Conservation (phyloP, 2,797 vertebrate genomes). For the Mus minutoides region DNA sequence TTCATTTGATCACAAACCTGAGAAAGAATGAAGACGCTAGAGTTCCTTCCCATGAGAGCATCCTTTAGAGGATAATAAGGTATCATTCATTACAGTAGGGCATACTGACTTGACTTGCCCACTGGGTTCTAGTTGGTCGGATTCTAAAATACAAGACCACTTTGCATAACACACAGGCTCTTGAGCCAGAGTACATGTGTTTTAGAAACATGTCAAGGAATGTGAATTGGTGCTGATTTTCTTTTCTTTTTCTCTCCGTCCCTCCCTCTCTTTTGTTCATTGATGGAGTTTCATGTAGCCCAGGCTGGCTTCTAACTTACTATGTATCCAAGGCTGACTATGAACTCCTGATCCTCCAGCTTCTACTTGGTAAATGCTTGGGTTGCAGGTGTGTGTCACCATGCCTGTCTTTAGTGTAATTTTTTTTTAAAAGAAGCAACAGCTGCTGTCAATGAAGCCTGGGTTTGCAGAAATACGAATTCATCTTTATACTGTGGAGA, state of each 20-base stretch:
- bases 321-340: neutral
- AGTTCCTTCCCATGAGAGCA: neutral
- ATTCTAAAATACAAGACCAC: neutral
- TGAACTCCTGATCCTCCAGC: neutral
- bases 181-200: neutral
- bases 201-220: neutral
- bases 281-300: neutral
- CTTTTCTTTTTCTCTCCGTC: too few species aligned
- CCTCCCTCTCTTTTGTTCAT: neutral
- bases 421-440: neutral
- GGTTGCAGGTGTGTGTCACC: neutral
- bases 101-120: neutral
- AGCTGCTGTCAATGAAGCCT: neutral
- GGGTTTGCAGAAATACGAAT: constrained; percentile 1
- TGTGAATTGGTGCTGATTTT: neutral
- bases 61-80: neutral
- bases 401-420: neutral
- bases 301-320: neutral
- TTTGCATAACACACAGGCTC: neutral
- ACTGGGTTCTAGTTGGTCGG: neutral
- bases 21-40: neutral
- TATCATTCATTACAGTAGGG: neutral
- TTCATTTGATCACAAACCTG: constrained; percentile 8
- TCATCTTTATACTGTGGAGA: constrained; percentile 8
- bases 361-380: neutral